A percentile compares a stretch with the other conserved stretches of the same genome.
Evolutionary conservation across 2,888 invertebrate genomes (phyloP).

Genomic region (Athalia rosae): DNA sequence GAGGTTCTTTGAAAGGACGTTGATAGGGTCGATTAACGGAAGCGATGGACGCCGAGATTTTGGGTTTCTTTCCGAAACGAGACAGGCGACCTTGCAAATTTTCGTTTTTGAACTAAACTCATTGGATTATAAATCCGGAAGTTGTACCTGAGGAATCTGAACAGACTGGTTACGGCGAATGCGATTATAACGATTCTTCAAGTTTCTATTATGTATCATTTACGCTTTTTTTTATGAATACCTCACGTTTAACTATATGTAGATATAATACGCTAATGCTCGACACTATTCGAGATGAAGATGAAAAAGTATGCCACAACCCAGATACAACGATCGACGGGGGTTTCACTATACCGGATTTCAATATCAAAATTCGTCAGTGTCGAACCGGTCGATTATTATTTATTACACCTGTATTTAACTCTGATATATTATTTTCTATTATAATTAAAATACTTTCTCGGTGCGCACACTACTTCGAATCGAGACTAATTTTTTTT

Average conservation of each 20-base stretch:
- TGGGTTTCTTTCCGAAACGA: too few relatives aligned
- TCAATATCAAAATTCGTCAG: constrained; percentile 35
- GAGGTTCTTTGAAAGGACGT: neutral
- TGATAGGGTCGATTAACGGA: neutral
- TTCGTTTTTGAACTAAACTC: neutral
- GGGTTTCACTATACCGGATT: constrained; percentile 54
- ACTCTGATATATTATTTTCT: neutral
- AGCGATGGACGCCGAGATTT: neutral
- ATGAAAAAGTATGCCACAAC: constrained; percentile 61
- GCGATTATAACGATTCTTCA: neutral
- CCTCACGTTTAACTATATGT: neutral
- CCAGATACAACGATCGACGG: constrained; percentile 54
- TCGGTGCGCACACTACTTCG: too few relatives aligned
- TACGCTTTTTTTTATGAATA: neutral
- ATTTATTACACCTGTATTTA: neutral
- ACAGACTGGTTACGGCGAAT: neutral
- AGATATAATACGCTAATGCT: constrained; percentile 5
- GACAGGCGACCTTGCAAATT: constrained; percentile 15
- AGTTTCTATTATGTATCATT: constrained; percentile 41
- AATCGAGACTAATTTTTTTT: too few relatives aligned
- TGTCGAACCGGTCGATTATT: neutral
- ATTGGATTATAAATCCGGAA: too few relatives aligned
- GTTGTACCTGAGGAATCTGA: too few relatives aligned
- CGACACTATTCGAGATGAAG: neutral
- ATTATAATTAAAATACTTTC: too few relatives aligned